phyloP scores from a whole-genome alignment of 53 echinoderm and acorn worm genomes.

The Astropecten irregularis region DNA sequence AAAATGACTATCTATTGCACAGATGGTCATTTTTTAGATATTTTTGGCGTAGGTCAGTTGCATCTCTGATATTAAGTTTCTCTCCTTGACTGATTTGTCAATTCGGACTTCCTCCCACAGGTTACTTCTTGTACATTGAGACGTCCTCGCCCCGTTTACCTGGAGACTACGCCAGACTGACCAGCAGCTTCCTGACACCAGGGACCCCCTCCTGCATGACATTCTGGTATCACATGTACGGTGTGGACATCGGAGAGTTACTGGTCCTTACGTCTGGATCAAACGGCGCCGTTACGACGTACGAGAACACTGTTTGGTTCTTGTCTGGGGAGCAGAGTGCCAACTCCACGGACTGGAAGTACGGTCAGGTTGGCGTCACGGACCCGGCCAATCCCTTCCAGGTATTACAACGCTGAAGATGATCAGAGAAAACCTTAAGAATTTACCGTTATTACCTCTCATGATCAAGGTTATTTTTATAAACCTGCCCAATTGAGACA shows the following conservation, averaged over 20 bases:
- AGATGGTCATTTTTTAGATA: too few species aligned
- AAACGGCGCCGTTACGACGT: not conserved
- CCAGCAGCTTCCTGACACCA: constrained; percentile 60
- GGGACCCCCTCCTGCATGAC: constrained; percentile 63
- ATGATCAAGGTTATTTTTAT: too few species aligned
- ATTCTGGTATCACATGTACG: constrained; percentile 90
- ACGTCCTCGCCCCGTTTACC: constrained; percentile 29
- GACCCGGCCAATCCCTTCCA: constrained; percentile 70
- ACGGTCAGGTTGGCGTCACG: constrained; percentile 51
- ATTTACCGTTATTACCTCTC: too few species aligned
- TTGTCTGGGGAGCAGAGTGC: constrained; percentile 11
- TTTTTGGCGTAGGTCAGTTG: too few species aligned
- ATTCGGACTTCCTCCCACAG: too few species aligned
- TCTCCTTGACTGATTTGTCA: too few species aligned
- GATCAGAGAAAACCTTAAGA: too few species aligned
- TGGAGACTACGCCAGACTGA: constrained; percentile 60
- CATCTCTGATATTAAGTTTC: too few species aligned
- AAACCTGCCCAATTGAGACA: too few species aligned
- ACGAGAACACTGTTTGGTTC: constrained; percentile 2
- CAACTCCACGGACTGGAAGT: constrained; percentile 50
- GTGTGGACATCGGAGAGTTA: constrained; percentile 61
- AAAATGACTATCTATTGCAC: too few species aligned
- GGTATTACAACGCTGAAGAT: constrained; percentile 25
- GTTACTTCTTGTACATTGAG: constrained; percentile 59
- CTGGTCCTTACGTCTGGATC: constrained; percentile 35